These are phyloP conservation scores for Pseudoips prasinana DNA, from an alignment of 2,888 invertebrate species.

Conservation along the genomic window DNA sequence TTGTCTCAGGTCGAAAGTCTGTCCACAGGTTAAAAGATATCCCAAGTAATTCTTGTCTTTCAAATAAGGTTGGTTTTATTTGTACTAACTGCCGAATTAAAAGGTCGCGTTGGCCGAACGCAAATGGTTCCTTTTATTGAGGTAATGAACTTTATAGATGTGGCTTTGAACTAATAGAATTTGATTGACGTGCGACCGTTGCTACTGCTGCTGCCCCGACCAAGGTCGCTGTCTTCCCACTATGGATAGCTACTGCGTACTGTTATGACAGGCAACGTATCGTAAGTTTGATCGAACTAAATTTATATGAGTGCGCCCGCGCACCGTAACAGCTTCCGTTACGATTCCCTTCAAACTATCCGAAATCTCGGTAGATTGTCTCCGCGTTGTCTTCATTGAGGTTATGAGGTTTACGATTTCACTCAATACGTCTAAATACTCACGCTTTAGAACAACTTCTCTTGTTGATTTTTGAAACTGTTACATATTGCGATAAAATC, in stretches of 20 bases:
- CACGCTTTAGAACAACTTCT: conserved; percentile 37
- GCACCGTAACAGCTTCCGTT: conserved; percentile 28
- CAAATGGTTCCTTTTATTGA: conserved; percentile 56
- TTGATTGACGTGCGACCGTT: conserved; percentile 70
- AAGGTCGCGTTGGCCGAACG: conserved; percentile 46
- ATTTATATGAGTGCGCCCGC: conserved; percentile 1
- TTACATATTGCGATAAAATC: conserved; percentile 48
- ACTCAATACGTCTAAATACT: conserved; percentile 57
- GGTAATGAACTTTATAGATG: conserved; percentile 72
- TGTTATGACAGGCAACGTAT: conserved; percentile 11
- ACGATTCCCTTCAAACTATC: conserved; percentile 36
- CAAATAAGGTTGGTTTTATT: too few species aligned
- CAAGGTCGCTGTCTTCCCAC: conserved; percentile 59
- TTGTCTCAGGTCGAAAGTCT: too few species aligned
- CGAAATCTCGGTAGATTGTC: conserved; percentile 35
- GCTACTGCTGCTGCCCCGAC: conserved; percentile 39
- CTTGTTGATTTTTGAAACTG: conserved; percentile 60
- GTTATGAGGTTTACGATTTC: conserved; percentile 71
- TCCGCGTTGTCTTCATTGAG: conserved; percentile 51
- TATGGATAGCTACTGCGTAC: conserved; percentile 25
- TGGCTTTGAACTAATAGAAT: conserved; percentile 75
- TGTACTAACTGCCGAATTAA: conserved; percentile 29
- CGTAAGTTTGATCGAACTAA: conserved; percentile 6
- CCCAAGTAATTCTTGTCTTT: too few species aligned
- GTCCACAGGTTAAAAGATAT: too few species aligned